Base-by-base conservation (phyloP, 2,888 invertebrate genomes). In the Philereme vetulata region DNA sequence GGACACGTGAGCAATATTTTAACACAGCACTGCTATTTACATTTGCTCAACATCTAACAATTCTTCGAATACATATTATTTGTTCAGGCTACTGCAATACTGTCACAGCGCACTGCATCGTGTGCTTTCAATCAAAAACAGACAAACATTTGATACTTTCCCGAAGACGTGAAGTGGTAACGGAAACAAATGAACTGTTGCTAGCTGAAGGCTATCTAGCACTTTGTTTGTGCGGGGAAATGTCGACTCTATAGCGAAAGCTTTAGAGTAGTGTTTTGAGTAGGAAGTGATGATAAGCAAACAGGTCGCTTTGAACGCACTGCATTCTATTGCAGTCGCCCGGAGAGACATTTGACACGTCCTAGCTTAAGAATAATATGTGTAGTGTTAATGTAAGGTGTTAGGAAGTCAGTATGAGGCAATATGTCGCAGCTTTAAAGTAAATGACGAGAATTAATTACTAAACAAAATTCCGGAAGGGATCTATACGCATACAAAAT, bases 141-240 rank as follows among this genome's bases (percentile, higher is more conserved):
- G 71, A 71, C 79, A 76, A 84, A 85, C 85, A 85, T 84, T 77
- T 82, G 82, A 88, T 87, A 89, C 84, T 84, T 83, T 79, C 72
- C 75, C 81, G 80, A 82, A 85, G 85, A 85, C 79, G 79, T 83
- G 84, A 84, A 86, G 85, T 85, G 85, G 78, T 86, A 88, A 89
- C 85, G 87, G 87, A 89, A 89, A 88, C 84, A 88, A 89, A 88
- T 89, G 85, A 88, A 86, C 87, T 86, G 84, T 84, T 82, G 77
- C 84, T 79, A 76, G 80, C 80, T 84, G 82, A 83, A 84, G 80
- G 76, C 80, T 85, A 81, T 85, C 82, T 84, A 74, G 79, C 68
- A 75, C 71, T 75, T 56, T 61, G 34, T 56, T 58, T 33, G 35
- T 21, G 47, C 69, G 66, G 66, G 59, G 68, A 57, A 78, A 69